A percentile compares a stretch with the other conserved stretches of the same genome.
These are phyloP conservation scores for Tinea trinotella DNA, from an alignment of 2,888 invertebrate genomes.

Conservation along the genomic window DNA sequence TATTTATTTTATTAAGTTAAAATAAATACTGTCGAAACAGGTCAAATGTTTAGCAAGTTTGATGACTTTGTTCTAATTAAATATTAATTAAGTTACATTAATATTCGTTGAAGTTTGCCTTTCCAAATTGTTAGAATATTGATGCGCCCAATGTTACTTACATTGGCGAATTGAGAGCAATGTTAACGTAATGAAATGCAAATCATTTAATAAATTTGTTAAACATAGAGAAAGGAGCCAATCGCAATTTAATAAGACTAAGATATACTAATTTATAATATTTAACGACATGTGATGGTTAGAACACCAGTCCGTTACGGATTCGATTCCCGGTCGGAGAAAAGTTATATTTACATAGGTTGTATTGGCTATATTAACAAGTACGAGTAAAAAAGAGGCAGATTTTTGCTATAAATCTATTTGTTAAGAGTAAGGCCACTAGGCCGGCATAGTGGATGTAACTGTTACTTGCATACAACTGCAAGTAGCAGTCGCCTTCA, in stretches of 20 bases:
- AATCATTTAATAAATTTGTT: slow-evolving; percentile 15
- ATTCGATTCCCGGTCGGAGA: too few species aligned
- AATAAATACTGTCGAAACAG: background rate
- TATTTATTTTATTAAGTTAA: background rate
- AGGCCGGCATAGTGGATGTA: too few species aligned
- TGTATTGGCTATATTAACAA: too few species aligned
- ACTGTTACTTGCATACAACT: too few species aligned
- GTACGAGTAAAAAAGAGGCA: too few species aligned
- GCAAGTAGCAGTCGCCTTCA: too few species aligned
- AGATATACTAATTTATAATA: background rate
- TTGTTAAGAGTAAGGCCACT: too few species aligned
- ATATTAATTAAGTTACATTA: slow-evolving; percentile 17
- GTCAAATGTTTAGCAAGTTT: background rate
- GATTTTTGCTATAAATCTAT: too few species aligned
- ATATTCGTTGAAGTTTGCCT: slow-evolving; percentile 6
- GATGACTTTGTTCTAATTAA: background rate
- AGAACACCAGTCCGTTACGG: too few species aligned
- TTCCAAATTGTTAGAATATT: slow-evolving; percentile 7
- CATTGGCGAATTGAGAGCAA: slow-evolving; percentile 14
- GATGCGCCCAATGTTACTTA: slow-evolving; percentile 19
- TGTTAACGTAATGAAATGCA: slow-evolving; percentile 18
- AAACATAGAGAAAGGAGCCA: background rate
- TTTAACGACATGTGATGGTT: too few species aligned
- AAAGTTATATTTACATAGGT: too few species aligned
- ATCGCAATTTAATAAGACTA: background rate